Evolutionary conservation across 1,140 invertebrate genomes (phyloP).

Genomic region (Cotesia chilonis): DNA sequence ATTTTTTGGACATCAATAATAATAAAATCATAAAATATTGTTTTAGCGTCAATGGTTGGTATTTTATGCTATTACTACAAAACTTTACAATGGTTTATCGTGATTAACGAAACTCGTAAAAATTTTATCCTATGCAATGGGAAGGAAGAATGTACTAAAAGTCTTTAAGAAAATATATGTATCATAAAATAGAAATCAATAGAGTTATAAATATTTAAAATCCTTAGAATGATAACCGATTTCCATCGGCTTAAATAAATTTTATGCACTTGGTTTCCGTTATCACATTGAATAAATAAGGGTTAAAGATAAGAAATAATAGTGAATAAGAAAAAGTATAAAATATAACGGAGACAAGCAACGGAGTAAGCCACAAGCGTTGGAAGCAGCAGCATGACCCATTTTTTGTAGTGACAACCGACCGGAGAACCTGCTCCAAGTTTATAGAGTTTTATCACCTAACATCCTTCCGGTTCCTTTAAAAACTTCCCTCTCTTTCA

Average conservation of each 20-base stretch:
- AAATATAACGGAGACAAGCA: neutral
- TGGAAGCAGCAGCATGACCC: conserved; percentile 6
- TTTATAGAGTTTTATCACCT: conserved; percentile 29
- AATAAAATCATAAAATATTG: no score
- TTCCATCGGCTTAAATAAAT: neutral
- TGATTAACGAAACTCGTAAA: no score
- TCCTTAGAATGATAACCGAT: conserved; percentile 5
- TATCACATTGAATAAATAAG: conserved; percentile 9
- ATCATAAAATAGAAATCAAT: neutral
- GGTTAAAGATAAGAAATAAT: neutral
- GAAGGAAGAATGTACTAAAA: no score
- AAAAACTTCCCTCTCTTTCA: no score
- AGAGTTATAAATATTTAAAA: neutral
- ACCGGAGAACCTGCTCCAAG: conserved; percentile 4
- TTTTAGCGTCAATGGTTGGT: no score
- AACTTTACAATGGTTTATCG: no score
- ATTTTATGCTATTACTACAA: no score
- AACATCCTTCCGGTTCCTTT: conserved; percentile 9
- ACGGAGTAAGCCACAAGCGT: neutral
- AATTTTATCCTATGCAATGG: no score
- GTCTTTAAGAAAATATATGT: no score
- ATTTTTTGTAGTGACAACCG: conserved; percentile 22
- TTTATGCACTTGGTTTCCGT: neutral
- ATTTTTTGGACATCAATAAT: no score
- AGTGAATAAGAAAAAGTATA: neutral